Conservation (phyloP, 1,140 invertebrate species). For the Apis cerana region DNA sequence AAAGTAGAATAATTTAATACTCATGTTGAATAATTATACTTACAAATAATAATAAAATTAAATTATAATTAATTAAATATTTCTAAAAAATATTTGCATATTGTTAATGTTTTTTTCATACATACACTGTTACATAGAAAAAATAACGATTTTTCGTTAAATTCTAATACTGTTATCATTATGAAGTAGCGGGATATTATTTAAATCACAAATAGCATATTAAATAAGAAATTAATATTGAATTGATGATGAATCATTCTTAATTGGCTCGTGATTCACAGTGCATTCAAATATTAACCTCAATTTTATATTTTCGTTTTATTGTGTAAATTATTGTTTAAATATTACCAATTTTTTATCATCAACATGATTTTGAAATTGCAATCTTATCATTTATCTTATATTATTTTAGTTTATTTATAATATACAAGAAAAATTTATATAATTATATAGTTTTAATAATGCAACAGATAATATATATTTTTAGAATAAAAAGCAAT, state of each 20-base stretch:
- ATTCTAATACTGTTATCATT: not conserved
- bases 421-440: not conserved
- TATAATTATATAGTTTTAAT: too few relatives aligned
- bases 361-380: not conserved
- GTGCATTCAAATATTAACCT: not conserved
- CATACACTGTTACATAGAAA: not conserved
- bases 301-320: not conserved
- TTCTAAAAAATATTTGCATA: too few relatives aligned
- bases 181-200: not conserved
- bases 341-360: not conserved
- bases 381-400: not conserved
- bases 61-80: too few relatives aligned
- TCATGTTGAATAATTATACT: not conserved
- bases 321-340: not conserved
- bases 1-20: conserved; percentile 6
- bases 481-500: too few relatives aligned
- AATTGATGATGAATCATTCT: conserved; percentile 20
- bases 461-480: too few relatives aligned
- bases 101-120: too few relatives aligned
- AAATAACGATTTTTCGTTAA: too few relatives aligned
- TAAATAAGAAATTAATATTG: conserved; percentile 9
- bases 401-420: not conserved
- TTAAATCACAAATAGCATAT: conserved; percentile 2
- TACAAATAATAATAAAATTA: too few relatives aligned
- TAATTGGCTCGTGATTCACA: conserved; percentile 32